Base-by-base conservation (phyloP, 2,113 vertebrate genomes). In the Calyptomena viridis region DNA sequence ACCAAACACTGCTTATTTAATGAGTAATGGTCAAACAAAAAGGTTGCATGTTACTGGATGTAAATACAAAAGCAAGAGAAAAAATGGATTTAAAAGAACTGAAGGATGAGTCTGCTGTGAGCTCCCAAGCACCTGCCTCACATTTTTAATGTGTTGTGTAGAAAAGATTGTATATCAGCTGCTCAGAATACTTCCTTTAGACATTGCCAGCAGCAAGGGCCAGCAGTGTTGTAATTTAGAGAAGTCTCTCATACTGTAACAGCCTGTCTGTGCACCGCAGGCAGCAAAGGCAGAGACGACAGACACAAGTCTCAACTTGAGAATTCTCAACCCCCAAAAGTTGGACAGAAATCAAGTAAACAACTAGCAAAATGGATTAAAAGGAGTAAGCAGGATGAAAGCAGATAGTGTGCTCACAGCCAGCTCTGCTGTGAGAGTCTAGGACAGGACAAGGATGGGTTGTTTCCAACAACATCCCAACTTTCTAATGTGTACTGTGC, bases 71-170 rank as follows among this genome's bases (percentile, higher is more conserved):
- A 68, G 20, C 12, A 89, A 66, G 12, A 15, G 20, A 60, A 66
- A 56, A 8, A 82, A 93, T 33, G 11, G 37, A 66, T 8, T 64
- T 11, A 72, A 72, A 81, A 78, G 63, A 89, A 95, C n/a, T 33
- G 37, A 92, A 90, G 21, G 55, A 90, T 74, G n/a, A 83, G 40
- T 60, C 72, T 96, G 90, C 68, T 80, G 59, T 81, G 37, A 49
- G 93, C 95, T 96, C 93, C 93, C 95, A 96, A 69, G 56, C 90
- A 94, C 90, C 90, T 90, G 56, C 31, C 31, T 56, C 46, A 55
- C 8, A 8, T 66, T 92, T 89, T 74, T 37, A 39, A 23, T 7
- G 31, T 30, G 21, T 11, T 84, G 16, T 35, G 10, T 27, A 58
- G 23, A 59, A 8, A 69, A 62, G 24, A 53, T 25, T 33, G 25